Percentiles rank a stretch among this genome's conserved stretches.
These are phyloP conservation scores for Onychostruthus taczanowskii DNA, from an alignment of 2,113 vertebrate genomes.

Conservation along the genomic window DNA sequence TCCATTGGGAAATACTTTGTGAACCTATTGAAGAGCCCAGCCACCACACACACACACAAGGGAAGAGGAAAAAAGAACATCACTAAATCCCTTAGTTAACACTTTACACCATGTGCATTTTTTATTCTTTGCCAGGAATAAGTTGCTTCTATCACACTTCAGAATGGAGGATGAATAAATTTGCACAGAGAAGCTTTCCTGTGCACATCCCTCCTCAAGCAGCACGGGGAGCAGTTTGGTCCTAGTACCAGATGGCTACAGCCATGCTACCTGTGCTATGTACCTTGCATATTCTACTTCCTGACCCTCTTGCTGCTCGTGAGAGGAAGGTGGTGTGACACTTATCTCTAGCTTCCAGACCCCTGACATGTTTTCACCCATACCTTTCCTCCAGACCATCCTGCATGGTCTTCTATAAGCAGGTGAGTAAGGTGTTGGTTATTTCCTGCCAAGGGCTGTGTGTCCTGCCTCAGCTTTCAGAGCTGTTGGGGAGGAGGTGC, in stretches of 20 bases:
- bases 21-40: conserved; percentile 77
- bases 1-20: conserved; percentile 87
- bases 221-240: not conserved
- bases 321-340: not conserved
- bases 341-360: not conserved
- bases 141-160: not conserved
- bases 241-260: not conserved
- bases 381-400: not conserved
- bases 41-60: not conserved
- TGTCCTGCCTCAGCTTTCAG: not conserved
- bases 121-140: not conserved
- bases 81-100: not conserved
- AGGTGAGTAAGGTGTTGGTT: not conserved
- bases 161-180: not conserved
- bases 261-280: fast-evolving
- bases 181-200: not conserved
- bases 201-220: not conserved
- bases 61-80: not conserved
- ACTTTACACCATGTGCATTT: not conserved
- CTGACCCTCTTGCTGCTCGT: not conserved
- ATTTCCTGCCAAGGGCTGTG: not conserved
- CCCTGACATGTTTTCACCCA: fast-evolving
- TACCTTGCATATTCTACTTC: not conserved
- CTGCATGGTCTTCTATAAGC: not conserved
- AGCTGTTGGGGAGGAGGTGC: not conserved